phyloP scores from a whole-genome alignment of 2,888 invertebrate species.

The Leptogaster cylindrica region DNA sequence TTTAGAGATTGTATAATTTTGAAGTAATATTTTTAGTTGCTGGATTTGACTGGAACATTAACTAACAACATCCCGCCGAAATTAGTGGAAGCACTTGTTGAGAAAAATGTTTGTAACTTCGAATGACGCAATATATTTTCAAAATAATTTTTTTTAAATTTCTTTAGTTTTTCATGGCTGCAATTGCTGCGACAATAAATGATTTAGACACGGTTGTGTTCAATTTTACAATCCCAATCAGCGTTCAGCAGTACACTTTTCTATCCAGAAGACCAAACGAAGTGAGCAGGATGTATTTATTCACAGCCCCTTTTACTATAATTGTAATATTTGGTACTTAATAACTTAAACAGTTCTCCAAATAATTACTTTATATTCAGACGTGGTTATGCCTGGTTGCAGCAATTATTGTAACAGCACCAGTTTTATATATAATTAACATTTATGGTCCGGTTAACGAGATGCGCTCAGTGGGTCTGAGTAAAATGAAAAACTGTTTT shows the following conservation, averaged over 20 bases:
- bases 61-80: slow-evolving; percentile 55
- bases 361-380: slow-evolving; percentile 61
- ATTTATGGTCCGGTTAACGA: slow-evolving; percentile 67
- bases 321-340: slow-evolving; percentile 64
- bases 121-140: background rate
- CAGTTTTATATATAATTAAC: slow-evolving; percentile 76
- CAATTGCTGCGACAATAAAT: slow-evolving; percentile 58
- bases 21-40: slow-evolving; percentile 10
- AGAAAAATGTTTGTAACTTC: slow-evolving; percentile 49
- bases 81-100: slow-evolving; percentile 54
- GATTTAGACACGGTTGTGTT: slow-evolving; percentile 62
- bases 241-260: slow-evolving; percentile 79
- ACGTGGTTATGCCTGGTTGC: slow-evolving; percentile 82
- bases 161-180: slow-evolving; percentile 56
- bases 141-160: background rate
- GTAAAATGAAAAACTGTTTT: slow-evolving; percentile 59
- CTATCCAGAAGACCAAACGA: slow-evolving; percentile 79
- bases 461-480: slow-evolving; percentile 62
- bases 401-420: slow-evolving; percentile 79
- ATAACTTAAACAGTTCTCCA: background rate
- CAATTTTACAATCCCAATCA: slow-evolving; percentile 81
- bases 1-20: background rate
- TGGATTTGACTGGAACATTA: slow-evolving; percentile 54
- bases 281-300: slow-evolving; percentile 80
- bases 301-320: slow-evolving; percentile 80